These are phyloP conservation scores for Anastatus disparis DNA, from an alignment of 1,140 invertebrate genomes.

Conservation along the genomic window DNA sequence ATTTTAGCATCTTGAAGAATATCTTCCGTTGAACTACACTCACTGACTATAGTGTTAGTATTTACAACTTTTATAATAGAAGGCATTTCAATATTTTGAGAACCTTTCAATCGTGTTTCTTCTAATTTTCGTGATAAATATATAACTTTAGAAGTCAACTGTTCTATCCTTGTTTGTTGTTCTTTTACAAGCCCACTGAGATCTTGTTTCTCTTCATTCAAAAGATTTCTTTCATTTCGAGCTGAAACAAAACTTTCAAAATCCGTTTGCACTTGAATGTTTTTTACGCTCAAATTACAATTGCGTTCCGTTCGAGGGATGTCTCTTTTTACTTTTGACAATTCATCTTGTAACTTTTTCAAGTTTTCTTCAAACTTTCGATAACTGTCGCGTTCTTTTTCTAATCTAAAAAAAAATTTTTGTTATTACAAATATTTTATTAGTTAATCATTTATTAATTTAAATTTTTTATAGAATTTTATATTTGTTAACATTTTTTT, in stretches of 20 bases:
- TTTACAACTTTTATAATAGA: conserved; percentile 42
- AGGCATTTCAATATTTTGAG: conserved; percentile 39
- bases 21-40: conserved; percentile 64
- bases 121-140: conserved; percentile 58
- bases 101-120: conserved; percentile 49
- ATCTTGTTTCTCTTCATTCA: conserved; percentile 56
- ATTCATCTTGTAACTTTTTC: conserved; percentile 56
- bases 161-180: conserved; percentile 60
- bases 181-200: conserved; percentile 54
- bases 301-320: conserved; percentile 29
- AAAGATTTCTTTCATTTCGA: conserved; percentile 42
- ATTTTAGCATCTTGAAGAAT: conserved; percentile 63
- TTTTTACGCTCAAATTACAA: conserved; percentile 35
- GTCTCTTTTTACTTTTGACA: conserved; percentile 52
- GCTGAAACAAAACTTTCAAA: conserved; percentile 41
- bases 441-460: conserved; percentile 8
- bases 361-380: conserved; percentile 57
- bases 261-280: conserved; percentile 59
- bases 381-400: conserved; percentile 53
- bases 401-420: conserved; percentile 51
- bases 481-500: no score
- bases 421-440: neutral
- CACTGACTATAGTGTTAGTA: conserved; percentile 55
- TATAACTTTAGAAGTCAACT: conserved; percentile 55
- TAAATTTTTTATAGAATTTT: no score